A percentile compares a stretch with the other conserved stretches of the same genome.
phyloP scores from a whole-genome alignment of 2,797 vertebrate species.

The Pyrrhura leucotis region DNA sequence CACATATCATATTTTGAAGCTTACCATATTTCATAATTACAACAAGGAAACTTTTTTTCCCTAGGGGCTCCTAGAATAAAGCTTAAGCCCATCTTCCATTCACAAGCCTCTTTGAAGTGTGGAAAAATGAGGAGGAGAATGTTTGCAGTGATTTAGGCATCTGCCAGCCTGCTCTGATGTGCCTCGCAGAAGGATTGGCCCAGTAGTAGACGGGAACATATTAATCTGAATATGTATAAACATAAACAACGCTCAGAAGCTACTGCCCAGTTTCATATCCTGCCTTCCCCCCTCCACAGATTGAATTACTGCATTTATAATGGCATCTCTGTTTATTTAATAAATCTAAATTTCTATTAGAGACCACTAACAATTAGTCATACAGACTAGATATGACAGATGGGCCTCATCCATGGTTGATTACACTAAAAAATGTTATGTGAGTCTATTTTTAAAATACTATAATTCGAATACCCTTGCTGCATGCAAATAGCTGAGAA shows the following conservation, averaged over 20 bases:
- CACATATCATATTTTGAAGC: neutral
- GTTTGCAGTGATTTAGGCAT: neutral
- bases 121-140: neutral
- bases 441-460: slow-evolving; percentile 66
- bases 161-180: neutral
- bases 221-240: slow-evolving; percentile 47
- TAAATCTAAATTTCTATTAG: slow-evolving; percentile 66
- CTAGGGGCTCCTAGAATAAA: neutral
- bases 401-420: slow-evolving; percentile 51
- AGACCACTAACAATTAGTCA: slow-evolving; percentile 58
- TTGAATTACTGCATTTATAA: slow-evolving; percentile 49
- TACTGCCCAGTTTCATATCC: slow-evolving; percentile 18
- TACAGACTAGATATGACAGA: slow-evolving; percentile 59
- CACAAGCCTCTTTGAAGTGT: neutral
- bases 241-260: slow-evolving; percentile 25
- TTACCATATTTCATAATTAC: neutral
- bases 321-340: slow-evolving; percentile 52
- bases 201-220: neutral
- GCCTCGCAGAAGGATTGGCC: neutral
- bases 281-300: slow-evolving; percentile 18
- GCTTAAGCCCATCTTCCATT: neutral
- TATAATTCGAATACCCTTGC: slow-evolving; percentile 20
- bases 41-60: neutral
- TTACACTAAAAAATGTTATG: slow-evolving; percentile 42
- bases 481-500: slow-evolving; percentile 37